phyloP scores from a whole-genome alignment of 2,113 vertebrate species.

The Sialia sialis region DNA sequence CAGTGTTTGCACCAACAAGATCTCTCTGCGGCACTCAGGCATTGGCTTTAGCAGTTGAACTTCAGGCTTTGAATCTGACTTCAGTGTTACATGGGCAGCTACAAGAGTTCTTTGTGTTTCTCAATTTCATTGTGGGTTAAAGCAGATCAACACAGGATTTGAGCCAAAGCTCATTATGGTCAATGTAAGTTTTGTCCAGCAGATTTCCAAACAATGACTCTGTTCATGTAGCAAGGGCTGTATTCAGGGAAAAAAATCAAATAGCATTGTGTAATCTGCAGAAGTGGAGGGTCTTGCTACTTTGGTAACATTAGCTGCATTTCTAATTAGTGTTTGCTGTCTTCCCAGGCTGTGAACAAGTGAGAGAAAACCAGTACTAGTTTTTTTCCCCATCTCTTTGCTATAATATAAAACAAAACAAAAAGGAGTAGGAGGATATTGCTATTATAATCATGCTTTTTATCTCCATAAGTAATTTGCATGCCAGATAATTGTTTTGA shows the following conservation, averaged over 20 bases:
- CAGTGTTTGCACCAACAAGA: neutral
- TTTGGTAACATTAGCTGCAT: neutral
- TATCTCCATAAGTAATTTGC: neutral
- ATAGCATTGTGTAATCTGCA: neutral
- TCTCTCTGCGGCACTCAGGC: neutral
- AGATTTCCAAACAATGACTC: neutral
- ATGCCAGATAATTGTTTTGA: neutral
- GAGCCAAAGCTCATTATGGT: constrained; percentile 34
- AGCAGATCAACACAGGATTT: constrained; percentile 31
- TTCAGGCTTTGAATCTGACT: neutral
- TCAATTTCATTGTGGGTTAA: neutral
- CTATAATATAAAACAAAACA: neutral
- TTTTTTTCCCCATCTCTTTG: neutral
- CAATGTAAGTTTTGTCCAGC: constrained; percentile 9
- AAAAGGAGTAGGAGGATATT: neutral
- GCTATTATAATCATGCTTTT: neutral
- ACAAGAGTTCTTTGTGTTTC: constrained; percentile 3
- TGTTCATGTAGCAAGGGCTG: neutral
- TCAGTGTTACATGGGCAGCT: neutral
- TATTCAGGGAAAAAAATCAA: neutral
- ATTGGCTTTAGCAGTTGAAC: neutral
- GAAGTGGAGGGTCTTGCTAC: neutral
- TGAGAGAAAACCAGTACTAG: neutral
- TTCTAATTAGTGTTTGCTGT: neutral
- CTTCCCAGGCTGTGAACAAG: neutral